Base-by-base conservation (phyloP, 92 coral and sea anemone genomes). In the Phenganax stokvisi region DNA sequence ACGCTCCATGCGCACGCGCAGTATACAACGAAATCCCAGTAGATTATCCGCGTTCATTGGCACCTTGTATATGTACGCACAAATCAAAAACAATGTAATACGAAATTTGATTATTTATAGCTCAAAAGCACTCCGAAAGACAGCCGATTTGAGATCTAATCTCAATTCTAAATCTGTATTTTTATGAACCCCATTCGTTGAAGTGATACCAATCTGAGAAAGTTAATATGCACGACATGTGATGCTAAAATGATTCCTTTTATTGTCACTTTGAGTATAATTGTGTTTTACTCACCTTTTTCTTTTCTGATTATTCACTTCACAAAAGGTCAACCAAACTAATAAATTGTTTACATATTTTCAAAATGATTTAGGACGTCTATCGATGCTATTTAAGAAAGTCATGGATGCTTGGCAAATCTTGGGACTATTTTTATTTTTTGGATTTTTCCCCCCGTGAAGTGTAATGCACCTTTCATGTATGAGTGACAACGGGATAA, bases 181-280 rank as follows among this genome's bases (percentile, higher is more conserved):
- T 73, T 56, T 68, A 68, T 75, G 56, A 59, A 55, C 80, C 64
- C 80, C 37, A 16, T n/a, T 51, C 27, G 29, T 27, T 55, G 17
- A 75, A 55, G 12, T 56, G 62, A 75, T 75, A 56, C 56, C 66
- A 65, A 75, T 54, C 80, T 75, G 80, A 65, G 80, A 75, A 75
- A 31, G 11, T 20, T 55, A 56, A 27, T 44, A 56, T 6, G 64
- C 52, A 25, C 64, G 64, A 75, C 80, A 75, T 56, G 28, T 75
- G 80, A 75, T 75, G 2, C 47, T 47, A 51, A 12, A 61, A 3
- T 37, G 31, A 30, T 68, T 68, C 30, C 47, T 20, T 37, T 68
- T 37, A 68, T 68, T 37, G 47, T 6, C 27, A 68, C 15, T 37
- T 37, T n/a, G 47, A 64, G 54, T 30, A 68, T 37, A 53, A 37